A percentile compares a stretch with the other conserved stretches of the same genome.
Conservation (phyloP, 1,140 invertebrate species). For the Drosophila mojavensis region DNA sequence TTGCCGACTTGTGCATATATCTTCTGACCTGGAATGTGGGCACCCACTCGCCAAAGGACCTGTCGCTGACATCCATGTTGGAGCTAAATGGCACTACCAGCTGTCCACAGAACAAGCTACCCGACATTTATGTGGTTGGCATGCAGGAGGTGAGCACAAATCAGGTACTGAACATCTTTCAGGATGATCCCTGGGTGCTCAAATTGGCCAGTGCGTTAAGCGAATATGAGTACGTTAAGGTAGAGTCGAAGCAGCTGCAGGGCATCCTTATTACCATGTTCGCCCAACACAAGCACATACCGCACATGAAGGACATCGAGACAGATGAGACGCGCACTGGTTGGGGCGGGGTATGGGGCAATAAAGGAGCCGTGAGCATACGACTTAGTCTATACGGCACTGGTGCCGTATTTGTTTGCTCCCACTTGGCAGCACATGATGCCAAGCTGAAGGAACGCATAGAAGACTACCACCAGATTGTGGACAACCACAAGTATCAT, state of each 20-base stretch:
- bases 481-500: conserved; percentile 89
- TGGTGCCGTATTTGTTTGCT: conserved; percentile 94
- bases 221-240: conserved; percentile 89
- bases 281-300: conserved; percentile 90
- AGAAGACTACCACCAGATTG: conserved; percentile 94
- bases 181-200: conserved; percentile 93
- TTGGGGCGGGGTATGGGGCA: conserved; percentile 93
- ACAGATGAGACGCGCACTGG: conserved; percentile 94
- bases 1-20: conserved; percentile 86
- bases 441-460: conserved; percentile 91
- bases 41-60: conserved; percentile 87
- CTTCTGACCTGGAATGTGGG: conserved; percentile 94
- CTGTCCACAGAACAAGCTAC: conserved; percentile 86
- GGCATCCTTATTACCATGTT: conserved; percentile 92
- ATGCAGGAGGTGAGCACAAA: conserved; percentile 94
- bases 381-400: conserved; percentile 93
- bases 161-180: conserved; percentile 91
- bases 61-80: conserved; percentile 88
- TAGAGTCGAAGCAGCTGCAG: conserved; percentile 90
- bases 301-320: conserved; percentile 92
- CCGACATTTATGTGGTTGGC: conserved; percentile 93
- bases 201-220: conserved; percentile 85
- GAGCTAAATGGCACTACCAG: conserved; percentile 86
- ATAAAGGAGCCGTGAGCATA: conserved; percentile 95
- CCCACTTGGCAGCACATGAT: conserved; percentile 95